A percentile compares a stretch with the other conserved stretches of the same genome.
Evolutionary conservation across 2,888 invertebrate genomes (phyloP).

Genomic region (Sinohyriopsis cumingii): DNA sequence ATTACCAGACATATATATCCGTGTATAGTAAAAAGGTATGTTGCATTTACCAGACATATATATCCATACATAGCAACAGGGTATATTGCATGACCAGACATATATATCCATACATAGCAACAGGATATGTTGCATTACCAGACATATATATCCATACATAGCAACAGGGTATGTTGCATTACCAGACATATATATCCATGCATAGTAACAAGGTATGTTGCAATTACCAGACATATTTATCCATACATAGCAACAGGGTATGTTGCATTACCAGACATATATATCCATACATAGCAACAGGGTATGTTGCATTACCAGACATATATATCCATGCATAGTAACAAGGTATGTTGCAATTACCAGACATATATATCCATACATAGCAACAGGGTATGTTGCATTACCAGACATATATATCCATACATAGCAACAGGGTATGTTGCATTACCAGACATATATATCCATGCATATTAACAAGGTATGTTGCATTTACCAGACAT

Average conservation of each 20-base stretch:
- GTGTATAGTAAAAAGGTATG: conserved; percentile 19
- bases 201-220: conserved; percentile 50
- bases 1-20: not conserved
- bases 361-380: not conserved
- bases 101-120: conserved; percentile 18
- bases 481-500: conserved; percentile 6
- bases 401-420: not conserved
- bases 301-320: not conserved
- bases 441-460: not conserved
- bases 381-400: conserved; percentile 50
- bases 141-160: not conserved
- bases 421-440: not conserved
- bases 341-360: conserved; percentile 44
- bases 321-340: conserved; percentile 15
- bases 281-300: not conserved
- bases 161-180: not conserved
- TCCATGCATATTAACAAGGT: conserved; percentile 16
- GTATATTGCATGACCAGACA: conserved; percentile 34
- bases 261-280: conserved; percentile 4
- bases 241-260: conserved; percentile 46
- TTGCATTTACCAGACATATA: not conserved
- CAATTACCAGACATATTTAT: not conserved
- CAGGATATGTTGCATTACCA: conserved; percentile 43
- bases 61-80: conserved; percentile 30
- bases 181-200: not conserved